A percentile compares a stretch with the other conserved stretches of the same genome.
phyloP scores from a whole-genome alignment of 2,888 invertebrate genomes.

The Serripes groenlandicus region DNA sequence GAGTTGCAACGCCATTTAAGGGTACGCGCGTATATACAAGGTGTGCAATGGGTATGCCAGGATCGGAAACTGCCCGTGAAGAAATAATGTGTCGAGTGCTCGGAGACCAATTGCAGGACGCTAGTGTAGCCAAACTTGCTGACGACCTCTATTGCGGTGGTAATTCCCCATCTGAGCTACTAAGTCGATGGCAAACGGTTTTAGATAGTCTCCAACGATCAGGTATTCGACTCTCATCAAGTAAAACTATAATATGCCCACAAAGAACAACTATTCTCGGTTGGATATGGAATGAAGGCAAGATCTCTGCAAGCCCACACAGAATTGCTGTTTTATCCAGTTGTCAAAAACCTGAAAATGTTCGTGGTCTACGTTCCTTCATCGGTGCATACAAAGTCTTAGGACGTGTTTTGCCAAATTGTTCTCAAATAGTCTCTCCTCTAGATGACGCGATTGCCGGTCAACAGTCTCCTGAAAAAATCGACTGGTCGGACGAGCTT shows the following conservation, averaged over 20 bases:
- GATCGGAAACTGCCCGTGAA: constrained; percentile 69
- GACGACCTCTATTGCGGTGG: constrained; percentile 68
- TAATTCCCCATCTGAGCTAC: constrained; percentile 45
- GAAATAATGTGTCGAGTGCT: constrained; percentile 70
- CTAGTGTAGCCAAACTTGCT: constrained; percentile 59
- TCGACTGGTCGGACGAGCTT: constrained; percentile 56
- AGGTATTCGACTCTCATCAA: constrained; percentile 44
- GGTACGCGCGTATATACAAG: constrained; percentile 68
- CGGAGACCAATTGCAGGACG: constrained; percentile 50
- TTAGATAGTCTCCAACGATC: constrained; percentile 51
- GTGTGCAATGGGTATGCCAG: constrained; percentile 75
- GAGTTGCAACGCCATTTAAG: constrained; percentile 68
- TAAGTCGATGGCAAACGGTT: no score
- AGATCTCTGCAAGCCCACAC: constrained; percentile 45
- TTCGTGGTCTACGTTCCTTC: constrained; percentile 47
- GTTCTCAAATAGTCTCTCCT: constrained; percentile 39
- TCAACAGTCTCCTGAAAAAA: constrained; percentile 43
- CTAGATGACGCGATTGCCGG: constrained; percentile 56
- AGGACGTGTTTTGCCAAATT: constrained; percentile 40
- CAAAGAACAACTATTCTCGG: constrained; percentile 57
- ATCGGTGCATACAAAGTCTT: constrained; percentile 66
- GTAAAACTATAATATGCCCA: constrained; percentile 52
- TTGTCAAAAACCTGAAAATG: constrained; percentile 44
- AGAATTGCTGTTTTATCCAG: constrained; percentile 42
- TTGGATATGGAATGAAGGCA: constrained; percentile 55